Conservation (phyloP, 2,888 invertebrate genomes). For the Drosophila quinaria region DNA sequence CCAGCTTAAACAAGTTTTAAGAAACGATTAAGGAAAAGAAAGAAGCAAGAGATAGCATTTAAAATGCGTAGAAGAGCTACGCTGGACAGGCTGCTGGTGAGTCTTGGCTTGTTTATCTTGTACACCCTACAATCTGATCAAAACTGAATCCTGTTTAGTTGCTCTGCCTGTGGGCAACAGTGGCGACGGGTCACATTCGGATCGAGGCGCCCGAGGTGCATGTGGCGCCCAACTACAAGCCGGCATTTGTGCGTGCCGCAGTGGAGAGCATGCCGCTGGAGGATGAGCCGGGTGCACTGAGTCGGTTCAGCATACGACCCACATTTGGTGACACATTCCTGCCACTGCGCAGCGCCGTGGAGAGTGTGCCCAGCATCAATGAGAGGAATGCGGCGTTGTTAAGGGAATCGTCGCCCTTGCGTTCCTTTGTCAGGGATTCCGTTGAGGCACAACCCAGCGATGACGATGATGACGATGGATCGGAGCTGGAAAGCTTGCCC, state of each 20-base stretch:
- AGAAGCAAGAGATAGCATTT: not conserved
- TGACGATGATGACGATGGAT: constrained; percentile 53
- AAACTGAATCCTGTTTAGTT: constrained; percentile 29
- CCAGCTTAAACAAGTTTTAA: not conserved
- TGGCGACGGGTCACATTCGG: constrained; percentile 74
- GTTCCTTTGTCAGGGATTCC: constrained; percentile 83
- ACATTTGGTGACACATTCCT: constrained; percentile 85
- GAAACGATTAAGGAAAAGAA: not conserved
- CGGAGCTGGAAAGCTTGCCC: not conserved
- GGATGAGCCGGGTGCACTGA: constrained; percentile 46
- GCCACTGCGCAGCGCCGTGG: constrained; percentile 92
- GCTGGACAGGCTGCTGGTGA: constrained; percentile 57
- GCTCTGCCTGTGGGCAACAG: constrained; percentile 48
- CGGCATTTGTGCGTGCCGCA: constrained; percentile 83
- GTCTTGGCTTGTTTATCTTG: constrained; percentile 6
- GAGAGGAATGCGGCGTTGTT: constrained; percentile 56
- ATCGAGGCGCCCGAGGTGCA: constrained; percentile 78
- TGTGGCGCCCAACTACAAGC: constrained; percentile 60
- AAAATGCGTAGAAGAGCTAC: constrained; percentile 60
- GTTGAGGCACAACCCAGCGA: constrained; percentile 82
- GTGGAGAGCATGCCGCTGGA: constrained; percentile 83
- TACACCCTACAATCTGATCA: not conserved
- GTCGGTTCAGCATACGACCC: constrained; percentile 75
- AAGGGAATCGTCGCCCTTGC: constrained; percentile 55
- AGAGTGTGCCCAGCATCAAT: constrained; percentile 88